phyloP scores from a whole-genome alignment of 2,797 vertebrate genomes.

The Alosa sapidissima region DNA sequence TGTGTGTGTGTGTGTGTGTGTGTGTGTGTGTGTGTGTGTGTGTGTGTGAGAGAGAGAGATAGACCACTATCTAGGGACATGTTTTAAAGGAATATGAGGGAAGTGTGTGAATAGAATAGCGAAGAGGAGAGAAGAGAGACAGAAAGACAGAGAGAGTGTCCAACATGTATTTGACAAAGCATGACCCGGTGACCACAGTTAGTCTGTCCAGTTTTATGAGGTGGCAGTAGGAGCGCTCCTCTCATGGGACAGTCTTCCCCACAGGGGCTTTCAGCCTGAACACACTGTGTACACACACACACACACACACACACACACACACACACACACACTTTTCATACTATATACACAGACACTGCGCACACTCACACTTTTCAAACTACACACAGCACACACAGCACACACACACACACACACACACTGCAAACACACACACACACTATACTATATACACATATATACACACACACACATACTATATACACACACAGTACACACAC shows the following conservation, averaged over 20 bases:
- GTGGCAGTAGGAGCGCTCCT: background rate
- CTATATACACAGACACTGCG: background rate
- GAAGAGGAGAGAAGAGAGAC: conserved; percentile 41
- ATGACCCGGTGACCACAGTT: background rate
- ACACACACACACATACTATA: background rate
- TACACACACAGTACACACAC: background rate
- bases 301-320: no score
- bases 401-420: background rate
- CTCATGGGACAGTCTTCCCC: background rate
- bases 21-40: background rate
- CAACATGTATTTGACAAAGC: background rate
- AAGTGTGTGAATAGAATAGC: background rate
- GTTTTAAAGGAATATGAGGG: background rate
- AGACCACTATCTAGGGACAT: background rate
- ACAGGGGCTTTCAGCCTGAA: background rate
- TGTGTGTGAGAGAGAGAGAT: no score
- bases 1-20: background rate
- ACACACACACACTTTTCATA: no score
- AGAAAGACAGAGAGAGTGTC: background rate
- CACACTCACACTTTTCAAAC: background rate
- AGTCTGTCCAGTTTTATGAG: background rate
- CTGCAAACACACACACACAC: no score
- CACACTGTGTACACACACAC: background rate
- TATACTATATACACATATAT: no score
- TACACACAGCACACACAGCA: background rate